Conservation (phyloP, 2,888 invertebrate genomes). For the Perdita meconis region DNA sequence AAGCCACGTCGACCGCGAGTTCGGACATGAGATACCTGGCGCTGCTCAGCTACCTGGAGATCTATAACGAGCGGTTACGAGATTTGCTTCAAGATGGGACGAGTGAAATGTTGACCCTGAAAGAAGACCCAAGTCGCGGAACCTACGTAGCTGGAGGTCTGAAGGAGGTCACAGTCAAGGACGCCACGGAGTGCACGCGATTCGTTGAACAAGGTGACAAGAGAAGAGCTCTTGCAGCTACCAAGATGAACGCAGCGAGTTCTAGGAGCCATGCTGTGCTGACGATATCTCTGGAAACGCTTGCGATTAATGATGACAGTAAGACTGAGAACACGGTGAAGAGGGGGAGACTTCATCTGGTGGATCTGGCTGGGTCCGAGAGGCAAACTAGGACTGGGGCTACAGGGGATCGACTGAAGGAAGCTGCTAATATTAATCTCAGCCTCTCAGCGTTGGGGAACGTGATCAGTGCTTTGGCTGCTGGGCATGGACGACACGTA, state of each 20-base stretch:
- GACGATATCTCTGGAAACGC: constrained; percentile 93
- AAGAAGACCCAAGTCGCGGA: constrained; percentile 86
- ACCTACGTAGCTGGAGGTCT: constrained; percentile 87
- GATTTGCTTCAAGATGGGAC: constrained; percentile 88
- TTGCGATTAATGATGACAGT: constrained; percentile 85
- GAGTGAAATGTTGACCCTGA: constrained; percentile 87
- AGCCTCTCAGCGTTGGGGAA: constrained; percentile 95
- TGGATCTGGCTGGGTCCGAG: constrained; percentile 95
- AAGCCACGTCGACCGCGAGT: constrained; percentile 91
- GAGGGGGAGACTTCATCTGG: constrained; percentile 92
- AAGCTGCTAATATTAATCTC: constrained; percentile 95
- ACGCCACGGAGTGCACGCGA: constrained; percentile 90
- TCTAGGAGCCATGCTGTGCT: constrained; percentile 96
- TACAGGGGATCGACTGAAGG: constrained; percentile 92
- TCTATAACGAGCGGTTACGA: constrained; percentile 92
- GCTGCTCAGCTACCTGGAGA: constrained; percentile 92
- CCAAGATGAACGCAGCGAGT: constrained; percentile 94
- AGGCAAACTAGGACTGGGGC: constrained; percentile 94
- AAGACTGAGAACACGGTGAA: constrained; percentile 84
- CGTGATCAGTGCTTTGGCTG: constrained; percentile 94
- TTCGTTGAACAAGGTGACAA: constrained; percentile 91
- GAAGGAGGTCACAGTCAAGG: constrained; percentile 87
- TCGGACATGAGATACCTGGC: constrained; percentile 89
- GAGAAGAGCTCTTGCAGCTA: constrained; percentile 93
- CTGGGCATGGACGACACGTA: constrained; percentile 90